Percentiles rank a stretch among this genome's conserved stretches.
Evolutionary conservation across 1,140 invertebrate species (phyloP).

Genomic region (Pomacea maculata): DNA sequence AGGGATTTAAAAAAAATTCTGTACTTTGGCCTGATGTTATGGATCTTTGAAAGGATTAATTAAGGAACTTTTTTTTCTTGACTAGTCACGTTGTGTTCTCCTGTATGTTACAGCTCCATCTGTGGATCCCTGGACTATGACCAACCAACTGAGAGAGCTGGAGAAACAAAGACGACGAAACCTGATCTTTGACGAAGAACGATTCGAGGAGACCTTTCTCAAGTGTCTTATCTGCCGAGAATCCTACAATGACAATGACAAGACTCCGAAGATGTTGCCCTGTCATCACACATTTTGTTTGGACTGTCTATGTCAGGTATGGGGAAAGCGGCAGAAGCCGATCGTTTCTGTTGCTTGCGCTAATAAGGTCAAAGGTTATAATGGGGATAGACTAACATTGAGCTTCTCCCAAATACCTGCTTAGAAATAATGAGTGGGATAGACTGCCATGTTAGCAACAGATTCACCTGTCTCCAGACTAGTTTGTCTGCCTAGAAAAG

Average conservation of each 20-base stretch:
- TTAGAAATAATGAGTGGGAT: no score
- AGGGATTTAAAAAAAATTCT: no score
- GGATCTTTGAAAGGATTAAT: no score
- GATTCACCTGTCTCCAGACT: no score
- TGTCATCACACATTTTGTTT: conserved; percentile 66
- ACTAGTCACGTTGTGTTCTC: background rate
- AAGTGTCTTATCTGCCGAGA: conserved; percentile 62
- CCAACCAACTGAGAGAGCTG: conserved; percentile 1
- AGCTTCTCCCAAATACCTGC: no score
- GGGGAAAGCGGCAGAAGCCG: background rate
- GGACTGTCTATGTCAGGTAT: conserved; percentile 67
- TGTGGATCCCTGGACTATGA: conserved; percentile 16
- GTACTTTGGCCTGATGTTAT: no score
- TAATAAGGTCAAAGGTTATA: no score
- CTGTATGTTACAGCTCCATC: conserved; percentile 22
- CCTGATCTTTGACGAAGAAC: conserved; percentile 58
- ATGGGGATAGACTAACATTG: no score
- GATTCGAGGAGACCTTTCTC: conserved; percentile 60
- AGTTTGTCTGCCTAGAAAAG: no score
- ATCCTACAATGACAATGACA: conserved; percentile 55
- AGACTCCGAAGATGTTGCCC: conserved; percentile 60
- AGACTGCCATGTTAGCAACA: no score
- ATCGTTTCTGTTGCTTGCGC: no score
- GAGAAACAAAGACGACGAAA: conserved; percentile 48
- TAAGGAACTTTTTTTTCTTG: no score